Evolutionary conservation across 2,113 vertebrate genomes (phyloP).

Genomic region (Limnothrissa miodon): DNA sequence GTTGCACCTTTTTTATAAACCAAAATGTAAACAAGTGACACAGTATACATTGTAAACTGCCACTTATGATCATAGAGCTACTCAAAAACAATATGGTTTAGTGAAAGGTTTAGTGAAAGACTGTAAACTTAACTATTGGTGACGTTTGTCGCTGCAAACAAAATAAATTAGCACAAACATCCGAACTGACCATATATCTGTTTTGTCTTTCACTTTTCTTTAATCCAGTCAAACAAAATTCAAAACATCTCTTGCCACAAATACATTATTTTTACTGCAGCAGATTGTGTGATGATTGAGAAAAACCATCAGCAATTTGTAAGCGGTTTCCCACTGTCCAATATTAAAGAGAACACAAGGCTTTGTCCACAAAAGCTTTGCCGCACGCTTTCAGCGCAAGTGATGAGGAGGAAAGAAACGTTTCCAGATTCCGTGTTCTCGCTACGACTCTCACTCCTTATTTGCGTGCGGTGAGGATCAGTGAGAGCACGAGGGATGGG

Average conservation of each 20-base stretch:
- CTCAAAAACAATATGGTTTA: neutral
- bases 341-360: neutral
- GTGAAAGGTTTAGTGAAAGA: neutral
- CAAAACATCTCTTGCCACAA: neutral
- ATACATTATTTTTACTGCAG: neutral
- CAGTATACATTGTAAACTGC: neutral
- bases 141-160: neutral
- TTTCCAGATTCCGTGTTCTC: neutral
- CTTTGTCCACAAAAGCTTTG: neutral
- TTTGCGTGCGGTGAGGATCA: neutral
- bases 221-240: neutral
- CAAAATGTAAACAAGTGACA: constrained; percentile 2
- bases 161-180: neutral
- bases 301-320: neutral
- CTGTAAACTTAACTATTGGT: neutral
- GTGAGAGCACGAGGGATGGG: neutral
- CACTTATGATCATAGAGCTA: neutral
- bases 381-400: neutral
- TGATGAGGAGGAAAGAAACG: neutral
- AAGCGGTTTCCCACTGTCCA: neutral
- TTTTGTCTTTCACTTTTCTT: neutral
- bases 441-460: neutral
- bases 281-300: neutral
- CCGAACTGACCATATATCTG: neutral
- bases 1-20: too few species aligned